Evolutionary conservation across 2,888 invertebrate species (phyloP), one percentile per base, ranked within the genome.

Genomic region (Rutpela maculata): DNA sequence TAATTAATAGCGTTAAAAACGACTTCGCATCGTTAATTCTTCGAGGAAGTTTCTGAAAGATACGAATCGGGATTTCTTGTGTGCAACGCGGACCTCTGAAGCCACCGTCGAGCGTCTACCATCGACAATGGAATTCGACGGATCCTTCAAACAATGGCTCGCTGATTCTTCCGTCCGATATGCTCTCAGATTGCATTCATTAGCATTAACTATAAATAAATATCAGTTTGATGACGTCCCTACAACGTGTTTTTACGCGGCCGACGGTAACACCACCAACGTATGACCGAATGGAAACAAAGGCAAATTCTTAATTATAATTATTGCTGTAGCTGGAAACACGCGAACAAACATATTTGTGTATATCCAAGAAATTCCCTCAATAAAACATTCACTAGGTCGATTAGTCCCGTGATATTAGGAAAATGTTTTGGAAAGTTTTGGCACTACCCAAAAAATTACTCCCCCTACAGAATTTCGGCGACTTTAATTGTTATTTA

Each of bases 61-160:
- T 84, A 84, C 75, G 77, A 75, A 84, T 85, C 82, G 83, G 70
- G 67, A 74, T 65, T 69, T 79, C 63, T 78, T 55, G 66, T 78
- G 68, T 70, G 68, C 71, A 59, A 65, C 56, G 73, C 68, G 59
- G 57, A 35, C 75, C 70, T 56, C 59, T 11, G 59, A 59, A 60
- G 68, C 76, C 72, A 73, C 75, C 72, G 74, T 60, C 74, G 69
- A 70, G 71, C 75, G 65, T 75, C 65, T 78, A 82, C 68, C 81
- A 83, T 85, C 86, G 84, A 86, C 85, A 87, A 86, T 85, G 86
- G 86, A 86, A 87, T 88, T 88, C 88, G 88, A 88, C 87, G 86
- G 87, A 88, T 87, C 86, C 87, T 84, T 87, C 85, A 85, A 86
- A 87, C 86, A 87, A 86, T 87, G 85, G 85, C 78, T 81, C 79